Percentiles rank a stretch among this genome's conserved stretches.
Evolutionary conservation across 2,113 vertebrate species (phyloP).

Genomic region (Desmodus rotundus): DNA sequence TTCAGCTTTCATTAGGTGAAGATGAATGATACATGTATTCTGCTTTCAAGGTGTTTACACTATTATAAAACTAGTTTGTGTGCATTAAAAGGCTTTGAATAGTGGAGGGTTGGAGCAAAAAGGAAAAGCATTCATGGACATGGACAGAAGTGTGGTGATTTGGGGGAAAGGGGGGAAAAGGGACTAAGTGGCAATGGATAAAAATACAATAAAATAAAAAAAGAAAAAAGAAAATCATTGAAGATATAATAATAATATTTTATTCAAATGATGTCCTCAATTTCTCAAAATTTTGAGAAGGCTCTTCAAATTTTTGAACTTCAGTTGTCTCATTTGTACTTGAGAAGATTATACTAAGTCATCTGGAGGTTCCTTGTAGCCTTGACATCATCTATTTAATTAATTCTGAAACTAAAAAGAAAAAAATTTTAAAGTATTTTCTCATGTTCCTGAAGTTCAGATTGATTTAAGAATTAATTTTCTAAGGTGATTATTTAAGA

Average conservation of each 20-base stretch:
- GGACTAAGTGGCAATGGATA: no score
- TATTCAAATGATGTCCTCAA: neutral
- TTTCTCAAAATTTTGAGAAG: neutral
- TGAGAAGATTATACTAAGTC: neutral
- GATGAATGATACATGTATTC: neutral
- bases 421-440: neutral
- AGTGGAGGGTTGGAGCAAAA: no score
- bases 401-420: neutral
- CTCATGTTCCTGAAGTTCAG: neutral
- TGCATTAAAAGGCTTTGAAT: neutral
- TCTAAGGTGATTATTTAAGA: conserved; percentile 5
- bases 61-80: neutral
- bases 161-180: no score
- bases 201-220: no score
- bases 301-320: neutral
- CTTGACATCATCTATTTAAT: neutral
- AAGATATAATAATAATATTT: neutral
- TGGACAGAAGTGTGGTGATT: no score
- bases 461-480: conserved; percentile 21
- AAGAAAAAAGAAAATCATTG: neutral
- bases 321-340: neutral
- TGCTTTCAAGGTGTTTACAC: neutral
- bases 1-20: neutral
- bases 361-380: neutral
- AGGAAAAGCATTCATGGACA: no score